Evolutionary conservation across 2,113 vertebrate species (phyloP).

Genomic region (Gallinago media): DNA sequence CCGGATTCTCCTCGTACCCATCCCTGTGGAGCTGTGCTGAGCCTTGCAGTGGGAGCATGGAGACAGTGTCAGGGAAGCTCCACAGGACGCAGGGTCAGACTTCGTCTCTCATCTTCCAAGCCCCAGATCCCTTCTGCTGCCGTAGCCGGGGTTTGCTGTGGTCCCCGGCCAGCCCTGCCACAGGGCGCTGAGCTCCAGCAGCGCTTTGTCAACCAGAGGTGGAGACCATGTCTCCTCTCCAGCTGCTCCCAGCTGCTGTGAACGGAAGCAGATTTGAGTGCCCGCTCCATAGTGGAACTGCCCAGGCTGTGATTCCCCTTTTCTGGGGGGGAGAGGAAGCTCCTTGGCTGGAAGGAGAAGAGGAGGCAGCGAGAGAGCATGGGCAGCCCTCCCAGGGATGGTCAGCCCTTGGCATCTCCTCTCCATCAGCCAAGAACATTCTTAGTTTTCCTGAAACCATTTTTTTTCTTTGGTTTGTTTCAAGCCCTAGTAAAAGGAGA

Average conservation of each 20-base stretch:
- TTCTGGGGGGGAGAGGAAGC: neutral
- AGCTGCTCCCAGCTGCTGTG: neutral
- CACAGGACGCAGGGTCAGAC: neutral
- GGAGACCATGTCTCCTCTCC: neutral
- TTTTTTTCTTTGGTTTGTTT: conserved; percentile 12
- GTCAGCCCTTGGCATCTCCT: neutral
- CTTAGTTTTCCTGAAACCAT: conserved; percentile 22
- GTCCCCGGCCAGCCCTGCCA: neutral
- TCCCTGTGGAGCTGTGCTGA: neutral
- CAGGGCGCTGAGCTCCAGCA: neutral
- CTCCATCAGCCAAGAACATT: neutral
- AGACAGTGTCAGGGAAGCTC: neutral
- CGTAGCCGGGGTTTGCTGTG: neutral
- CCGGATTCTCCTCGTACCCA: neutral
- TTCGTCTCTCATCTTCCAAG: neutral
- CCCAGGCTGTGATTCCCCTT: neutral
- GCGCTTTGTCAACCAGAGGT: neutral
- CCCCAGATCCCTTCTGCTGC: neutral
- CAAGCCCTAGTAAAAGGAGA: conserved; percentile 21
- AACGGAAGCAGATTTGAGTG: neutral
- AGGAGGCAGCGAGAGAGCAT: neutral
- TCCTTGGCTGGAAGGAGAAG: neutral
- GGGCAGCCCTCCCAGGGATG: conserved; percentile 28
- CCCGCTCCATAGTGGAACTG: neutral
- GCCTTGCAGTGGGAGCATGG: neutral